A percentile compares a stretch with the other conserved stretches of the same genome.
Evolutionary conservation across 2,888 invertebrate species (phyloP).

Genomic region (Stenoptilia bipunctidactyla): DNA sequence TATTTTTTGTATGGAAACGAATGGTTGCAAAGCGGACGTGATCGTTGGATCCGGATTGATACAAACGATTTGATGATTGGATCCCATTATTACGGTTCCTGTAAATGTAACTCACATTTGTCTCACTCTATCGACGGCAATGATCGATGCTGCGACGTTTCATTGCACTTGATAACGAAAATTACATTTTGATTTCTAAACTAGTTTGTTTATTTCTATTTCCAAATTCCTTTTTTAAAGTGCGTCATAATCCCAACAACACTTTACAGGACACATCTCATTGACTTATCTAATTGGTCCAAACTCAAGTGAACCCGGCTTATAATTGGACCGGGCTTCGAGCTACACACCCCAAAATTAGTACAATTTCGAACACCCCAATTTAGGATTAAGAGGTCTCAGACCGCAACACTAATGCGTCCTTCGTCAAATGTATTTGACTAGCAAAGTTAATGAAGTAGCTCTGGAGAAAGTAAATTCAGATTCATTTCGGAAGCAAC

Average conservation of each 20-base stretch:
- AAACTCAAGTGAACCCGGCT: slow-evolving; percentile 61
- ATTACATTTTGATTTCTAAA: too few species aligned
- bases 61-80: slow-evolving; percentile 43
- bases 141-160: too few species aligned
- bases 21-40: not conserved
- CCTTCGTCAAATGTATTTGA: slow-evolving; percentile 49
- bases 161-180: too few species aligned
- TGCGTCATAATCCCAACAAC: slow-evolving; percentile 70
- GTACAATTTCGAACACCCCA: slow-evolving; percentile 49
- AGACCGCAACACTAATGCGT: slow-evolving; percentile 46
- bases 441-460: slow-evolving; percentile 55
- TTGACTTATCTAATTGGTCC: slow-evolving; percentile 69
- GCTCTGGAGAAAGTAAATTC: slow-evolving; percentile 50
- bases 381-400: slow-evolving; percentile 41
- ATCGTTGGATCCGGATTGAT: slow-evolving; percentile 26
- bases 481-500: slow-evolving; percentile 43
- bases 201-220: too few species aligned
- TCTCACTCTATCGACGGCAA: slow-evolving; percentile 12
- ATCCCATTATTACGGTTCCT: slow-evolving; percentile 8
- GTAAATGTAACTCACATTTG: slow-evolving; percentile 10
- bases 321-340: slow-evolving; percentile 59
- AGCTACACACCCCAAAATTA: slow-evolving; percentile 54
- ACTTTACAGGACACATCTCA: slow-evolving; percentile 69
- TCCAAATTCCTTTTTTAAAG: too few species aligned
- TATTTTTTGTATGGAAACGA: too few species aligned